A percentile compares a stretch with the other conserved stretches of the same genome.
Evolutionary conservation across 2,888 invertebrate species (phyloP).

Genomic region (Drosophila maculinotata): DNA sequence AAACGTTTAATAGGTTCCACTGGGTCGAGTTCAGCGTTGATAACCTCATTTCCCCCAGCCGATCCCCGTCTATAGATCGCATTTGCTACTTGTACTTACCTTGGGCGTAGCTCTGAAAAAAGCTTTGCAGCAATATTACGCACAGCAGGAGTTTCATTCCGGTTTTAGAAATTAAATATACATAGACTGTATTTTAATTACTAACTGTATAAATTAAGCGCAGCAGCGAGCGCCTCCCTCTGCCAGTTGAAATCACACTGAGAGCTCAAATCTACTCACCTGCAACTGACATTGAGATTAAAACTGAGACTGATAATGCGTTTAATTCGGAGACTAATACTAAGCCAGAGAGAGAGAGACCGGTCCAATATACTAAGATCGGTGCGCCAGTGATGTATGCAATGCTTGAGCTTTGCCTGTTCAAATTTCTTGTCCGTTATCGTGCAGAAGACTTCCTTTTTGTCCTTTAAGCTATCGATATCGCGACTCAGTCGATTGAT

Average conservation of each 20-base stretch:
- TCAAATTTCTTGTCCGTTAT: neutral
- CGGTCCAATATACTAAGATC: neutral
- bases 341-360: neutral
- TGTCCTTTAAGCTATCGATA: neutral
- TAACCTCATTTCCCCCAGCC: conserved; percentile 43
- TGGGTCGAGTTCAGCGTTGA: conserved; percentile 67
- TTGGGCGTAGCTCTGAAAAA: conserved; percentile 36
- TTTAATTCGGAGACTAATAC: neutral
- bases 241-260: conserved; percentile 53
- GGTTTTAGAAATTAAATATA: neutral
- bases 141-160: conserved; percentile 37
- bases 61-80: too few species aligned
- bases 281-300: neutral
- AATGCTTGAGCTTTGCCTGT: neutral
- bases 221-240: conserved; percentile 9
- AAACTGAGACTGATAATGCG: neutral
- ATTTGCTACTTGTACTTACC: conserved; percentile 20
- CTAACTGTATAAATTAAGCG: conserved; percentile 9
- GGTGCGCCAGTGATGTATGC: neutral
- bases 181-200: neutral
- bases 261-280: conserved; percentile 26
- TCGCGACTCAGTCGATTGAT: neutral
- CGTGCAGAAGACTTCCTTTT: neutral
- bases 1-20: conserved; percentile 20
- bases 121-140: conserved; percentile 23